Conservation (phyloP, 2,113 vertebrate genomes). For the Alces alces region DNA sequence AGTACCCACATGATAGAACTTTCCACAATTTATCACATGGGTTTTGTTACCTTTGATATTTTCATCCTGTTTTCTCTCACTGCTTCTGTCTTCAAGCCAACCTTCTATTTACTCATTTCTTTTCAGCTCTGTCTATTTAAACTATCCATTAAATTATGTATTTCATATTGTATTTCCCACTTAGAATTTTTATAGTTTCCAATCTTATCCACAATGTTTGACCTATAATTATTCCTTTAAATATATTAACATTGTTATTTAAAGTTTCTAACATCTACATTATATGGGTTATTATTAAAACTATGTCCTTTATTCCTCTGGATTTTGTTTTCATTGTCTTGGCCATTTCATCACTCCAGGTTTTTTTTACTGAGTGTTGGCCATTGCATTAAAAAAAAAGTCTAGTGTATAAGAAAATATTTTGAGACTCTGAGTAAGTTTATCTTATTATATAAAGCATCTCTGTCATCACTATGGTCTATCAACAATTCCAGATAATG, state of each 20-base stretch:
- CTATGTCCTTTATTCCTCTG: neutral
- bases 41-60: neutral
- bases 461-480: neutral
- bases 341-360: neutral
- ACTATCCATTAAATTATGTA: neutral
- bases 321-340: neutral
- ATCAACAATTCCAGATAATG: neutral
- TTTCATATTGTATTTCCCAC: neutral
- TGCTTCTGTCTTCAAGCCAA: neutral
- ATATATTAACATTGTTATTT: neutral
- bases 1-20: neutral
- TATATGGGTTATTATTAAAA: neutral
- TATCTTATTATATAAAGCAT: neutral
- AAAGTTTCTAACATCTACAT: neutral
- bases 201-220: neutral
- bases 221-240: neutral
- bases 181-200: neutral
- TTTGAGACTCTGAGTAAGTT: neutral
- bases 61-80: neutral
- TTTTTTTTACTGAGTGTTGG: neutral
- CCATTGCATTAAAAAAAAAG: neutral
- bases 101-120: neutral
- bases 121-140: neutral
- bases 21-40: neutral
- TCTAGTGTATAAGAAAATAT: neutral